Percentiles rank a stretch among this genome's conserved stretches.
Evolutionary conservation across 1,140 invertebrate genomes (phyloP).

Genomic region (Trypoxylus dichotomus): DNA sequence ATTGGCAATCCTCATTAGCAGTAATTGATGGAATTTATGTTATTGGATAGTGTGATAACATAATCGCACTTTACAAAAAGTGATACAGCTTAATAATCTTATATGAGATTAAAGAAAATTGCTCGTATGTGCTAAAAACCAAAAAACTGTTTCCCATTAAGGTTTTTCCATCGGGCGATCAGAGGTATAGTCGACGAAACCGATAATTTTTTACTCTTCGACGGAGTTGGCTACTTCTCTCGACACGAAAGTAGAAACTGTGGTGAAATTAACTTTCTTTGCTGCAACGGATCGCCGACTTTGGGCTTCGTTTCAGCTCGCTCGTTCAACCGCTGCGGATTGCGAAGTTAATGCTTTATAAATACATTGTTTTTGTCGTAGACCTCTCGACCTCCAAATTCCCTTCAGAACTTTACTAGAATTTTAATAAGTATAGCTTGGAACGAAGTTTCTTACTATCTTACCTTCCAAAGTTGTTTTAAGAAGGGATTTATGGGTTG

Average conservation of each 20-base stretch:
- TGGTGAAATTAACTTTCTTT: neutral
- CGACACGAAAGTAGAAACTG: neutral
- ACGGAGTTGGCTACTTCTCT: neutral
- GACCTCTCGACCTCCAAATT: neutral
- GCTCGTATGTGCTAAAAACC: neutral
- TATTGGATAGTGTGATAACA: too few species aligned
- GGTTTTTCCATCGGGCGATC: neutral
- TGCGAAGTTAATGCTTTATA: constrained; percentile 1
- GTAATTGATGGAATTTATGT: too few species aligned
- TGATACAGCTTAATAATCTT: too few species aligned
- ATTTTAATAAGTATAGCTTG: neutral
- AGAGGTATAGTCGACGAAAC: neutral
- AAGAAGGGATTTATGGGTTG: neutral
- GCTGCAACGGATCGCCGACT: neutral
- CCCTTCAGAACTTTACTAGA: neutral
- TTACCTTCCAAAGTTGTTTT: neutral
- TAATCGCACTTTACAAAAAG: too few species aligned
- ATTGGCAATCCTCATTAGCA: too few species aligned
- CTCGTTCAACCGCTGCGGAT: neutral
- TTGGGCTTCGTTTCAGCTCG: neutral
- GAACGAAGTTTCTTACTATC: neutral
- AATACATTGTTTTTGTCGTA: neutral
- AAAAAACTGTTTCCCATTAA: neutral
- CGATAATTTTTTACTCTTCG: neutral
- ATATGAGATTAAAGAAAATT: too few species aligned